These are phyloP conservation scores for Uromys caudimaculatus DNA, from an alignment of 2,797 vertebrate genomes.

Conservation along the genomic window DNA sequence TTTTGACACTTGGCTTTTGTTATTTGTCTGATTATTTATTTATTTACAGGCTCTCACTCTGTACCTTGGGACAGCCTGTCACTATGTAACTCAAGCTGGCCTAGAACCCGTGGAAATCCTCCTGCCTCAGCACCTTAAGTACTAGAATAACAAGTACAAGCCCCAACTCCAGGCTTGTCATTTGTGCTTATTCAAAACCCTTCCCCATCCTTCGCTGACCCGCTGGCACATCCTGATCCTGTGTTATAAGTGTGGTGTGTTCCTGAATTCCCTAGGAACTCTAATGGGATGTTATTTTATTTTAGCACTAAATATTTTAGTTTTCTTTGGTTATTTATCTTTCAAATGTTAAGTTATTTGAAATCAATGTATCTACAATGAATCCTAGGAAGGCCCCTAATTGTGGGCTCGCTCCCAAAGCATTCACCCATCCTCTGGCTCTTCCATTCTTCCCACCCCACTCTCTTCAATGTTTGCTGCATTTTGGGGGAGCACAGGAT, in stretches of 20 bases:
- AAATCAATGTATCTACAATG: background rate
- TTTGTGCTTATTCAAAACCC: background rate
- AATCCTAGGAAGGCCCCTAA: background rate
- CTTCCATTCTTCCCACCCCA: background rate
- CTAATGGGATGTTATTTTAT: constrained; percentile 12
- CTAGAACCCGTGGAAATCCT: background rate
- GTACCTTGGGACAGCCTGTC: background rate
- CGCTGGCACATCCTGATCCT: background rate
- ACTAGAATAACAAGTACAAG: background rate
- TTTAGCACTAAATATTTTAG: background rate
- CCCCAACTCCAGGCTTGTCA: rapidly evolving
- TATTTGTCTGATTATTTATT: background rate
- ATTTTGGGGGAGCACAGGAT: background rate
- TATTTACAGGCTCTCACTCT: background rate
- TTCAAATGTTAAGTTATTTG: background rate
- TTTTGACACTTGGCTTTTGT: background rate
- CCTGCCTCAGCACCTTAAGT: background rate
- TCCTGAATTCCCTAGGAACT: background rate
- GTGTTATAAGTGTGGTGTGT: background rate
- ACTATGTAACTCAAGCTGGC: background rate
- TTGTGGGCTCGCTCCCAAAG: background rate
- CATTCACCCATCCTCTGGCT: background rate
- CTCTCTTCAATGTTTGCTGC: background rate
- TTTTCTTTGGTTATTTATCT: constrained; percentile 4
- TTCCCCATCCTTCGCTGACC: background rate